Evolutionary conservation across 2,113 vertebrate genomes (phyloP).

Genomic region (Rhinolophus ferrumequinum): DNA sequence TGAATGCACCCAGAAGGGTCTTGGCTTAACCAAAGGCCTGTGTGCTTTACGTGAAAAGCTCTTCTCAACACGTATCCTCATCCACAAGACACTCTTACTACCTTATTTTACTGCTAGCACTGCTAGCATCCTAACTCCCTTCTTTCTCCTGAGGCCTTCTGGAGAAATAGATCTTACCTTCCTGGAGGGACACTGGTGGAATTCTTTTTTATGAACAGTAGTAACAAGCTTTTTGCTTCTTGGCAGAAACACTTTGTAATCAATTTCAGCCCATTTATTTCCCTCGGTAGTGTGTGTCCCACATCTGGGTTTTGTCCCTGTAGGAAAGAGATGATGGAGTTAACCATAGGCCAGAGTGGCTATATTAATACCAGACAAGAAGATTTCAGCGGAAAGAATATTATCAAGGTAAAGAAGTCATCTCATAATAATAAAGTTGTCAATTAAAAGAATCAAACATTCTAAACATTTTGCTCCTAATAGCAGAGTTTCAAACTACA

Average conservation of each 20-base stretch:
- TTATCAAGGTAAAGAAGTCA: not conserved
- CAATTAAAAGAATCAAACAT: not conserved
- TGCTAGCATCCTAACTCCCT: not conserved
- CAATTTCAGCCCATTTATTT: not conserved
- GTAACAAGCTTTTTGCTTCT: not conserved
- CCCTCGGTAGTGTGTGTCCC: not conserved
- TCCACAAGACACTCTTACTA: not conserved
- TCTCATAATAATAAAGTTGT: not conserved
- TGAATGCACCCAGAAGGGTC: not conserved
- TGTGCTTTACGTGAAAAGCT: not conserved
- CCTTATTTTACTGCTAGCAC: not conserved
- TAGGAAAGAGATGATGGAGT: not conserved
- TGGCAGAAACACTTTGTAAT: not conserved
- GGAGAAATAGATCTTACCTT: not conserved
- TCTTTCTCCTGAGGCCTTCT: not conserved
- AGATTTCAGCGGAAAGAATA: slow-evolving; percentile 2
- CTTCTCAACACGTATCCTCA: not conserved
- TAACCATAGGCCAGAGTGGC: not conserved
- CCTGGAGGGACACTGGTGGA: not conserved
- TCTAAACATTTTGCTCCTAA: not conserved
- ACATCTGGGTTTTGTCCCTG: not conserved
- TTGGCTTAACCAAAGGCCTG: not conserved
- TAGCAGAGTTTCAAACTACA: not conserved
- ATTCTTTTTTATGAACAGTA: not conserved
- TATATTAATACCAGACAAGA: not conserved